These are phyloP conservation scores for Baryphthengus martii DNA, from an alignment of 2,113 vertebrate species.

Conservation along the genomic window DNA sequence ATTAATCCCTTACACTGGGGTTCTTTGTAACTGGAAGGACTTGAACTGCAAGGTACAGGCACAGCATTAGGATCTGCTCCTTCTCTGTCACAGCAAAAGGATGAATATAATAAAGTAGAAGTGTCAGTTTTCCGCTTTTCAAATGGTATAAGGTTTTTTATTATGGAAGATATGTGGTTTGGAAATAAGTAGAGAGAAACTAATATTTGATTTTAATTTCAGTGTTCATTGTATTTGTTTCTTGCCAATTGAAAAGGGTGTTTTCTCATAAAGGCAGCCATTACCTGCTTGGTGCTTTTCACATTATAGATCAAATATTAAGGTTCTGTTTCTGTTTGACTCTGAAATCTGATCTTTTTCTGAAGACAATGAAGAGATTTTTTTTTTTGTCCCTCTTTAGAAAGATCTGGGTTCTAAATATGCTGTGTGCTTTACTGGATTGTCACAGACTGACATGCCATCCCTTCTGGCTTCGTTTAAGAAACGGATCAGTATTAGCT, in stretches of 20 bases:
- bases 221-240: neutral
- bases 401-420: neutral
- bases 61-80: neutral
- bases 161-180: neutral
- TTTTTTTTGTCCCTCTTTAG: neutral
- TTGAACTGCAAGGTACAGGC: neutral
- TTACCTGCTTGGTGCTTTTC: neutral
- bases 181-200: neutral
- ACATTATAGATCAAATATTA: neutral
- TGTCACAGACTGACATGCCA: neutral
- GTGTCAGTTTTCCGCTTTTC: neutral
- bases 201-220: neutral
- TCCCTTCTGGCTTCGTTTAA: neutral
- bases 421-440: neutral
- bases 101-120: neutral
- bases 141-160: neutral
- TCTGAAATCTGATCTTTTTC: neutral
- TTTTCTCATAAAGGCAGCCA: neutral
- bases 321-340: neutral
- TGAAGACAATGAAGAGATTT: neutral
- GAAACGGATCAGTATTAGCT: neutral
- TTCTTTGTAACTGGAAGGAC: neutral
- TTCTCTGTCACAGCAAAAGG: neutral
- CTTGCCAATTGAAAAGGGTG: neutral
- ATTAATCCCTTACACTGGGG: neutral